These are phyloP conservation scores for Diprion similis DNA, from an alignment of 1,140 invertebrate genomes.

Conservation along the genomic window DNA sequence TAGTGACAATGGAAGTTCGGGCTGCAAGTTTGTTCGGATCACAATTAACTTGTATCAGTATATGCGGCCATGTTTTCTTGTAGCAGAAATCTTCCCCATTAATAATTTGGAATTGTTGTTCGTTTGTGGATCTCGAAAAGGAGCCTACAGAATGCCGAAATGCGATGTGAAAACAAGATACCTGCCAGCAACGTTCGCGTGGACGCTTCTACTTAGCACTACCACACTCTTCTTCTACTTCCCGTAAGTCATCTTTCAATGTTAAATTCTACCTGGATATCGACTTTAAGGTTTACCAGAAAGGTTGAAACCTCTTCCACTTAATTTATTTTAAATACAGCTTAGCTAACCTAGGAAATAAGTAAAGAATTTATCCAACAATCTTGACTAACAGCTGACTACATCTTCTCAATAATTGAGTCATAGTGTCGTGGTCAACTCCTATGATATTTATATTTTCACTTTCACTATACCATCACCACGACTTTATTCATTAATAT, in stretches of 20 bases:
- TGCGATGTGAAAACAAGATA: constrained; percentile 92
- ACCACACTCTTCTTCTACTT: constrained; percentile 95
- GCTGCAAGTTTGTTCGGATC: constrained; percentile 25
- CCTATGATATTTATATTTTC: too few species aligned
- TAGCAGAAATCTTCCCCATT: constrained; percentile 56
- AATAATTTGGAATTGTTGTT: constrained; percentile 22
- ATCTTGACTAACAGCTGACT: too few species aligned
- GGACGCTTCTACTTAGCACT: constrained; percentile 88
- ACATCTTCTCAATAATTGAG: too few species aligned
- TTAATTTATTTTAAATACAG: background rate
- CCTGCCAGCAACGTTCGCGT: constrained; percentile 95
- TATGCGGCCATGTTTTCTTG: constrained; percentile 60
- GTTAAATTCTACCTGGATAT: constrained; percentile 25
- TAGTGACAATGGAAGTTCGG: background rate
- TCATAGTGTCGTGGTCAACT: too few species aligned
- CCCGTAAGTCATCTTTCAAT: constrained; percentile 79
- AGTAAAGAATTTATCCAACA: too few species aligned
- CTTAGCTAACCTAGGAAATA: constrained; percentile 38
- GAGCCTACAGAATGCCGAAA: constrained; percentile 82
- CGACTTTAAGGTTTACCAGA: constrained; percentile 24
- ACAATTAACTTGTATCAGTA: constrained; percentile 49
- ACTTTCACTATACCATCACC: too few species aligned
- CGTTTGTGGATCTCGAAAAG: constrained; percentile 23
- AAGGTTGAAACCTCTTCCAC: constrained; percentile 36
- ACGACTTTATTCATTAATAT: too few species aligned